Evolutionary conservation across 2,113 vertebrate species (phyloP).

Genomic region (Theristicus caerulescens): DNA sequence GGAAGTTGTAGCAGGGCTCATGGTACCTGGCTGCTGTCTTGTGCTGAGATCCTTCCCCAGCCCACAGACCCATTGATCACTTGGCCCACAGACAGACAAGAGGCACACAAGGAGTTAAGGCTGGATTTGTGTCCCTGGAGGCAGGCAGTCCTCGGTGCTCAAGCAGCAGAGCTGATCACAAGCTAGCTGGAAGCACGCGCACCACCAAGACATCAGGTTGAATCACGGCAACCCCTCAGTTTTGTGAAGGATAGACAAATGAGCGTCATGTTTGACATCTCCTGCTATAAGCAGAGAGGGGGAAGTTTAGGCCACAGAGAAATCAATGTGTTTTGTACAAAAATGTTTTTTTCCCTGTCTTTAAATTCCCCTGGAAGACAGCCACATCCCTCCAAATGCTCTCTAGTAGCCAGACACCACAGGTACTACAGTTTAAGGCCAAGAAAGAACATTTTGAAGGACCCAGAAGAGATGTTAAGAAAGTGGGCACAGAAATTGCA

Average conservation of each 20-base stretch:
- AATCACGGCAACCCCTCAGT: accelerated
- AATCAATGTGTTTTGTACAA: not conserved
- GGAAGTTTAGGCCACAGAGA: not conserved
- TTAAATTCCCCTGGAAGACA: not conserved
- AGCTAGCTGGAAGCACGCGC: not conserved
- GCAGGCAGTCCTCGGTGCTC: not conserved
- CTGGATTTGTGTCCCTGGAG: not conserved
- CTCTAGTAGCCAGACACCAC: not conserved
- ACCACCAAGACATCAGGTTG: not conserved
- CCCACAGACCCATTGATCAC: not conserved
- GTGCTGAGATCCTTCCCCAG: not conserved
- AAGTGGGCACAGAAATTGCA: not conserved
- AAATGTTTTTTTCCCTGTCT: not conserved
- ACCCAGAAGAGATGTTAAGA: not conserved
- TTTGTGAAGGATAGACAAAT: not conserved
- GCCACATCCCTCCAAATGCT: not conserved
- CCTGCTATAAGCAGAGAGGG: not conserved
- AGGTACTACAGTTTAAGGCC: not conserved
- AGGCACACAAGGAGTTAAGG: not conserved
- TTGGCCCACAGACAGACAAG: not conserved
- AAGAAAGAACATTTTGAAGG: not conserved
- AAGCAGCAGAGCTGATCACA: not conserved
- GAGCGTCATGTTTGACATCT: not conserved
- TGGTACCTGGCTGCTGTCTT: not conserved
- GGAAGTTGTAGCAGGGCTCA: not conserved